Percentiles rank a stretch among this genome's conserved stretches.
These are phyloP conservation scores for Odobenus rosmarus DNA, from an alignment of 2,113 vertebrate genomes.

Conservation along the genomic window DNA sequence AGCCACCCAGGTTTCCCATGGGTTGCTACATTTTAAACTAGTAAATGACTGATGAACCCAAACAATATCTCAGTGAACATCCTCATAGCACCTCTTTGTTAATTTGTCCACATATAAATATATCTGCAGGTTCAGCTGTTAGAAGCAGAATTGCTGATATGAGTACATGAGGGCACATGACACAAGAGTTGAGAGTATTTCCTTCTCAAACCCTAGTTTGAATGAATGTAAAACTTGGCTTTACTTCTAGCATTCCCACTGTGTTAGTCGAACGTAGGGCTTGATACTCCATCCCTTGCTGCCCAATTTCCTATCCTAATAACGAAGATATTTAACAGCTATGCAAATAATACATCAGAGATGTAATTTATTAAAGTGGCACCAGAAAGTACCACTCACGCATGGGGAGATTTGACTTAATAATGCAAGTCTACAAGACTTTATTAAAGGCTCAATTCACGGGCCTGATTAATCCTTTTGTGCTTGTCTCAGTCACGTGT, in stretches of 20 bases:
- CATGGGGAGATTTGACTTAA: conserved; percentile 48
- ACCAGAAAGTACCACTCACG: conserved; percentile 36
- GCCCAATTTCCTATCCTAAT: conserved; percentile 52
- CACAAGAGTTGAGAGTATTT: background rate
- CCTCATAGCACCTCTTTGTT: background rate
- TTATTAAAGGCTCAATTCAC: conserved; percentile 34
- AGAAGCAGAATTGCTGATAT: background rate
- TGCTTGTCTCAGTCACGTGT: background rate
- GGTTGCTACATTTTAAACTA: background rate
- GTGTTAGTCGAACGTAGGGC: background rate
- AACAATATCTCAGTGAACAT: background rate
- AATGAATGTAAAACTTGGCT: background rate
- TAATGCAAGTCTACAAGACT: conserved; percentile 26
- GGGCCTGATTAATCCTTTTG: conserved; percentile 6
- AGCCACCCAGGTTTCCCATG: background rate
- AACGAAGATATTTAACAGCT: conserved; percentile 65
- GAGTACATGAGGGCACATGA: background rate
- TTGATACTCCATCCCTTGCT: background rate
- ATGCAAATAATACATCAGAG: conserved; percentile 60
- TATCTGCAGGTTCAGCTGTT: background rate
- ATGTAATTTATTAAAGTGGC: conserved; percentile 68
- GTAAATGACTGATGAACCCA: background rate
- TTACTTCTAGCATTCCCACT: background rate
- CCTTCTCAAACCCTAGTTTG: background rate
- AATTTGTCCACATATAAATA: background rate